phyloP scores from a whole-genome alignment of 2,113 vertebrate species.

The Poeciliopsis occidentalis region DNA sequence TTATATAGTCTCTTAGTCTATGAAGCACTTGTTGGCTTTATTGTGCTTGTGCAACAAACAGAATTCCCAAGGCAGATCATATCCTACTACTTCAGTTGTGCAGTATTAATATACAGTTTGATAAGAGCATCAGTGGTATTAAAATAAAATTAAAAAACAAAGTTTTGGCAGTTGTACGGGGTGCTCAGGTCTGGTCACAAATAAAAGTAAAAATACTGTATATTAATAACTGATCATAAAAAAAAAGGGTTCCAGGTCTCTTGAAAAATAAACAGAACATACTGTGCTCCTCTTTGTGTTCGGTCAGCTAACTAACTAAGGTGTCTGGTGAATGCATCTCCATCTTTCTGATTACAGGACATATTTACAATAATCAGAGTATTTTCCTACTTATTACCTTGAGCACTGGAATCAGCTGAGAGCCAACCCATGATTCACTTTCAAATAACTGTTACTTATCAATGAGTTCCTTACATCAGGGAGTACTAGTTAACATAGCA shows the following conservation, averaged over 20 bases:
- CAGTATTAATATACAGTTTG: slow-evolving; percentile 5
- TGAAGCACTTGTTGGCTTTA: slow-evolving; percentile 42
- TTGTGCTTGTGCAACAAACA: slow-evolving; percentile 38
- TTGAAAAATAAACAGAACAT: slow-evolving; percentile 31
- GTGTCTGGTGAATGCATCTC: slow-evolving; percentile 71
- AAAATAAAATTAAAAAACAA: slow-evolving; percentile 13
- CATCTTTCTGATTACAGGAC: slow-evolving; percentile 36
- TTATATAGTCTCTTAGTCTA: slow-evolving; percentile 18
- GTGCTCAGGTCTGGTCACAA: slow-evolving; percentile 48
- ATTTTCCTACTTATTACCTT: slow-evolving; percentile 7
- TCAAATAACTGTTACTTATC: slow-evolving; percentile 16
- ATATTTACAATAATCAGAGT: slow-evolving; percentile 2
- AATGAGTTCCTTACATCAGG: slow-evolving; percentile 9
- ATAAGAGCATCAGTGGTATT: slow-evolving; percentile 46
- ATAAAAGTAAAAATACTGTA: slow-evolving; percentile 54
- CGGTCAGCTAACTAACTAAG: slow-evolving; percentile 40
- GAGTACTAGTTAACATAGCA: slow-evolving; percentile 57
- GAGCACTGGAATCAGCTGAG: not conserved
- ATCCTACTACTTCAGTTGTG: slow-evolving; percentile 14
- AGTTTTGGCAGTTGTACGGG: slow-evolving; percentile 36
- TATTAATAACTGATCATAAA: slow-evolving; percentile 47
- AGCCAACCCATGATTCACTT: slow-evolving; percentile 13
- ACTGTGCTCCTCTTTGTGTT: not conserved
- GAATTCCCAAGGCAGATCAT: slow-evolving; percentile 32
- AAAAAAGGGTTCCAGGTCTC: not conserved